These are phyloP conservation scores for Rhincodon typus DNA, from an alignment of 2,797 vertebrate species.

Conservation along the genomic window DNA sequence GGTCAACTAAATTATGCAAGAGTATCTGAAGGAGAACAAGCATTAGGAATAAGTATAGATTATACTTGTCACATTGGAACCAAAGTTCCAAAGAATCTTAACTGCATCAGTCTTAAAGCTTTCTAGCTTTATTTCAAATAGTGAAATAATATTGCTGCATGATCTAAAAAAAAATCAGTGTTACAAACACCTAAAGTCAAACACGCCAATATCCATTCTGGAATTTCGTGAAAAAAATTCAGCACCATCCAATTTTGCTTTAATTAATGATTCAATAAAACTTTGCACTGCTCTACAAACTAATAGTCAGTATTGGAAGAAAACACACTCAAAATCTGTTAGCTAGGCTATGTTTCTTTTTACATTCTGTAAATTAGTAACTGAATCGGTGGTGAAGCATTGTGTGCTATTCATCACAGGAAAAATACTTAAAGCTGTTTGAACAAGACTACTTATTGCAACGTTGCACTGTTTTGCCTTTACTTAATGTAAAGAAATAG, in stretches of 20 bases:
- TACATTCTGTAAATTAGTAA: neutral
- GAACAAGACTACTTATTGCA: neutral
- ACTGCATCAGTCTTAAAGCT: neutral
- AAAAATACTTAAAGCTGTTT: neutral
- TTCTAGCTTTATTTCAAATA: neutral
- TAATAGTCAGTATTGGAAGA: neutral
- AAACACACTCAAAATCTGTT: neutral
- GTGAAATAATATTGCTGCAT: neutral
- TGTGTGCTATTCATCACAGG: neutral
- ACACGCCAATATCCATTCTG: neutral
- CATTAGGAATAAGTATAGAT: neutral
- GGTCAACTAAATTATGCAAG: neutral
- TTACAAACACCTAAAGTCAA: neutral
- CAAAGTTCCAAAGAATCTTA: neutral
- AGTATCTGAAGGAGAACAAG: neutral
- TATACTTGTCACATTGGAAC: neutral
- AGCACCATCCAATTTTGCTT: neutral
- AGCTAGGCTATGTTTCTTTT: neutral
- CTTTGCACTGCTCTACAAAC: neutral
- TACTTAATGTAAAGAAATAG: neutral
- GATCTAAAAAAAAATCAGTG: neutral
- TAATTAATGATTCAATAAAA: constrained; percentile 1
- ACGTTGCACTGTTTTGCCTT: neutral
- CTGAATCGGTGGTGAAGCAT: neutral
- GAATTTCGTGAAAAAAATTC: neutral